Conservation (phyloP, 2,888 invertebrate species). For the Acrobasis repandana region DNA sequence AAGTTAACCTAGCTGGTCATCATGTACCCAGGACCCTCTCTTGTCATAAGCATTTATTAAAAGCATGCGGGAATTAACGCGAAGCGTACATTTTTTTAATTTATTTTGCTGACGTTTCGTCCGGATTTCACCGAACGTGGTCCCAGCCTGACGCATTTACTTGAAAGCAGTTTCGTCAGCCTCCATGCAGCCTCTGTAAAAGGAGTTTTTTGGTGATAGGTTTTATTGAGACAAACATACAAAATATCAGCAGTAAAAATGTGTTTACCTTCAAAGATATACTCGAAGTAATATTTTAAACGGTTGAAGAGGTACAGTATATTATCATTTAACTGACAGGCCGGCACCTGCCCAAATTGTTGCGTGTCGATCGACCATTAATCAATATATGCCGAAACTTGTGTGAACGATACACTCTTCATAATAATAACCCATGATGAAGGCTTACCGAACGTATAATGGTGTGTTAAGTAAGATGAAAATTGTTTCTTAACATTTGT, state of each 20-base stretch:
- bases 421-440: constrained; percentile 38
- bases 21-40: too few species aligned
- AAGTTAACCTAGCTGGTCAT: too few species aligned
- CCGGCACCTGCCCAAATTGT: constrained; percentile 60
- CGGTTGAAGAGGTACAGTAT: constrained; percentile 37
- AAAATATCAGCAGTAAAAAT: neutral
- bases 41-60: too few species aligned
- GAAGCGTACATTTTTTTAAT: too few species aligned
- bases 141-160: too few species aligned
- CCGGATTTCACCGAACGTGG: too few species aligned
- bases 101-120: too few species aligned
- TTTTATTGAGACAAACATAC: too few species aligned
- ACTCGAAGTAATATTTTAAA: constrained; percentile 30
- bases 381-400: constrained; percentile 63
- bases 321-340: constrained; percentile 56
- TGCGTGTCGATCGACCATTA: constrained; percentile 61
- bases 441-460: constrained; percentile 15
- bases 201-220: too few species aligned
- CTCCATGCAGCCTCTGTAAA: too few species aligned
- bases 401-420: constrained; percentile 49
- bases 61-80: too few species aligned
- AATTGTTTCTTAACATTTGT: neutral
- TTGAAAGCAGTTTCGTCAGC: too few species aligned
- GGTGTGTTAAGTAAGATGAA: neutral
- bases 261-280: constrained; percentile 24